A percentile compares a stretch with the other conserved stretches of the same genome.
Evolutionary conservation across 2,888 invertebrate species (phyloP).

Genomic region (Lycia hirtaria): DNA sequence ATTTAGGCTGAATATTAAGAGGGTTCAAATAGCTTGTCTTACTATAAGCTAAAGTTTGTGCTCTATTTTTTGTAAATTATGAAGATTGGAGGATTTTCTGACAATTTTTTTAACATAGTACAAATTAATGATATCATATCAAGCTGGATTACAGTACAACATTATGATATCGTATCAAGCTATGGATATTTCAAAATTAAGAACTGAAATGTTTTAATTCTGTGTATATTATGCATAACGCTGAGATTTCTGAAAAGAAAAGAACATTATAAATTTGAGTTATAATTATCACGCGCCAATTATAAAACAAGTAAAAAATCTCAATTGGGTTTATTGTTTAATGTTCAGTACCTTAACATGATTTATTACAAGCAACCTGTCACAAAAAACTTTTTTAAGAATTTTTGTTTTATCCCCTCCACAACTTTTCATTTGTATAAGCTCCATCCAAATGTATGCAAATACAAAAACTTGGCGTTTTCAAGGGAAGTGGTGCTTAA

Average conservation of each 20-base stretch:
- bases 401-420: slow-evolving; percentile 22
- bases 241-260: too few species aligned
- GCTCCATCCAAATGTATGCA: slow-evolving; percentile 58
- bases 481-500: slow-evolving; percentile 62
- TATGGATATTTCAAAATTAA: too few species aligned
- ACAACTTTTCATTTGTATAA: slow-evolving; percentile 37
- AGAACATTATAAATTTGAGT: too few species aligned
- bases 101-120: slow-evolving; percentile 5
- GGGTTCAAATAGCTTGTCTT: slow-evolving; percentile 28
- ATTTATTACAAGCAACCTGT: slow-evolving; percentile 4
- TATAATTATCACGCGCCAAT: too few species aligned
- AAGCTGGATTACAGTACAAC: too few species aligned
- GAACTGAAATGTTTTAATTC: too few species aligned
- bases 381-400: slow-evolving; percentile 16
- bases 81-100: slow-evolving; percentile 35
- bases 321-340: too few species aligned
- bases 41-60: slow-evolving; percentile 7
- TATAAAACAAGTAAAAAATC: too few species aligned
- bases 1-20: slow-evolving; percentile 50
- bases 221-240: too few species aligned
- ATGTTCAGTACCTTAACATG: neutral
- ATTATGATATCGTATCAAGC: neutral
- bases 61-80: slow-evolving; percentile 32
- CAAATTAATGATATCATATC: neutral
- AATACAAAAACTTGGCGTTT: slow-evolving; percentile 67